Conservation (phyloP, 2,888 invertebrate species). For the Agapostemon virescens region DNA sequence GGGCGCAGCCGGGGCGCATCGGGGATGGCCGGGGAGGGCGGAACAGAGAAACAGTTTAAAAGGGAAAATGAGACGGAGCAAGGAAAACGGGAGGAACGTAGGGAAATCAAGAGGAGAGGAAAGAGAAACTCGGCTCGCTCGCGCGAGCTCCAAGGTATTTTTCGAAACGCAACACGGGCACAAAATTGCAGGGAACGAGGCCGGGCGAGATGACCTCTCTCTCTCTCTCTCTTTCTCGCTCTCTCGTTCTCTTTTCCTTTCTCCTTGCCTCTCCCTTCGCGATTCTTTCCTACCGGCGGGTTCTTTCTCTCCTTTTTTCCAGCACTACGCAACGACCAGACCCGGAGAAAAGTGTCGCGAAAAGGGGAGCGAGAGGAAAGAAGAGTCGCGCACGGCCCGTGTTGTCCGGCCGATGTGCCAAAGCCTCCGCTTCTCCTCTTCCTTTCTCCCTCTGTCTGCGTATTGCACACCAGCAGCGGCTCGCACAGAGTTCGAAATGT, state of each 20-base stretch:
- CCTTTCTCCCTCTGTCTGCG: conserved; percentile 36
- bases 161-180: conserved; percentile 58
- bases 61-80: not conserved
- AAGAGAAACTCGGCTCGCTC: not conserved
- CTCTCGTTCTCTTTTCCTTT: not conserved
- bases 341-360: conserved; percentile 45
- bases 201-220: conserved; percentile 29
- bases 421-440: conserved; percentile 9
- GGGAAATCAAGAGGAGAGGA: conserved; percentile 23
- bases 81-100: conserved; percentile 11
- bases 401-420: conserved; percentile 45
- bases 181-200: conserved; percentile 53
- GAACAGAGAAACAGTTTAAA: not conserved
- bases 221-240: not conserved
- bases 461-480: conserved; percentile 42
- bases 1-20: not conserved
- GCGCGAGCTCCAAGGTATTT: conserved; percentile 51
- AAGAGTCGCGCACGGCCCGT: conserved; percentile 54
- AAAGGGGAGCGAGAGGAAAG: conserved; percentile 41
- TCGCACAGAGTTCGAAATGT: conserved; percentile 60
- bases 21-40: too few species aligned
- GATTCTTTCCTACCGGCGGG: not conserved
- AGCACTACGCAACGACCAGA: conserved; percentile 23
- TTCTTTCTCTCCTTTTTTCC: conserved; percentile 22
- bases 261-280: not conserved